phyloP scores from a whole-genome alignment of 2,797 vertebrate species.

The Amniataba percoides region DNA sequence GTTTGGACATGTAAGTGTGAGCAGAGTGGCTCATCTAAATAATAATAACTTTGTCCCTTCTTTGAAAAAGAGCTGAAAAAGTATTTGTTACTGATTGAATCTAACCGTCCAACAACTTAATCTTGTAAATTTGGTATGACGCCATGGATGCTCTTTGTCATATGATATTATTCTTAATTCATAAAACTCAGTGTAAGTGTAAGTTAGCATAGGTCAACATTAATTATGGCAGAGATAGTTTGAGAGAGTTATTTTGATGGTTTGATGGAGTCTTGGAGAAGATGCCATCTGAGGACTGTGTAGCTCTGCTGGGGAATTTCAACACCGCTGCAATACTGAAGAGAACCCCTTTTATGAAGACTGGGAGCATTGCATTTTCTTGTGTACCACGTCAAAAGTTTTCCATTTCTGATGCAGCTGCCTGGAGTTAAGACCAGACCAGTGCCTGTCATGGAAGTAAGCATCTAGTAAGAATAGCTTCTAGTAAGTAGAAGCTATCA shows the following conservation, averaged over 20 bases:
- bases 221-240: background rate
- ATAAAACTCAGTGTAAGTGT: too few species aligned
- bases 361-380: background rate
- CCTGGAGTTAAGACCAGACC: background rate
- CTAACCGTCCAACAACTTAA: background rate
- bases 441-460: background rate
- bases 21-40: too few species aligned
- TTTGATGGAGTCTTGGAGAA: background rate
- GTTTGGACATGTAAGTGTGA: too few species aligned
- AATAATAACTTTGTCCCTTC: background rate
- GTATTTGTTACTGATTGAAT: background rate
- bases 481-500: too few species aligned
- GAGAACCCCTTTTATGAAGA: background rate
- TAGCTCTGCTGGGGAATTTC: background rate
- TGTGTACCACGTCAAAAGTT: constrained; percentile 1
- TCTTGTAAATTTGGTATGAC: too few species aligned
- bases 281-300: background rate
- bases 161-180: too few species aligned
- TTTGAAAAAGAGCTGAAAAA: background rate
- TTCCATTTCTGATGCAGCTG: constrained; percentile 3
- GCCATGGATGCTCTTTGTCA: too few species aligned
- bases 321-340: too few species aligned
- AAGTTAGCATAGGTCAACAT: too few species aligned
- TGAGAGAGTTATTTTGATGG: background rate
- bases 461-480: background rate